phyloP scores from a whole-genome alignment of 2,888 invertebrate species.

The Trichacis sp. region DNA sequence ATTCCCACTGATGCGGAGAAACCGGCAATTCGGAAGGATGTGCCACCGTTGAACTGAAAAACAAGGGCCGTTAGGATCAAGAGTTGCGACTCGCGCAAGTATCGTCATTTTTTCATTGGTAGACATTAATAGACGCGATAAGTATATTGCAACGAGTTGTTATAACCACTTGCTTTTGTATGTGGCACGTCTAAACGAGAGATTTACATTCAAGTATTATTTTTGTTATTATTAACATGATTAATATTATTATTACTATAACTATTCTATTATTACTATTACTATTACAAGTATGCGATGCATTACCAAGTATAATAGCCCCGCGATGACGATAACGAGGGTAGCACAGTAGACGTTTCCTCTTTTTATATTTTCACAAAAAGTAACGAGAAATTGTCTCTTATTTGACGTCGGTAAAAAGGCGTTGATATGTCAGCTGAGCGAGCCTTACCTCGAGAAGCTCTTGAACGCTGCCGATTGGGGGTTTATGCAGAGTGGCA shows the following conservation, averaged over 20 bases:
- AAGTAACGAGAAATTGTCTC: slow-evolving; percentile 33
- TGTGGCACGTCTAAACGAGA: too few relatives aligned
- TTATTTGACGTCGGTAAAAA: slow-evolving; percentile 27
- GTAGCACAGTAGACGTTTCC: slow-evolving; percentile 25
- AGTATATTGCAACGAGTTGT: too few relatives aligned
- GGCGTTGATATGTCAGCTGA: slow-evolving; percentile 31
- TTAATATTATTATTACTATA: too few relatives aligned
- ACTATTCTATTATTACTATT: too few relatives aligned
- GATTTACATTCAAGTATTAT: too few relatives aligned
- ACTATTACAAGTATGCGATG: too few relatives aligned
- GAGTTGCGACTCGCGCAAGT: too few relatives aligned
- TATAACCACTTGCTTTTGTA: too few relatives aligned
- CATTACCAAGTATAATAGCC: slow-evolving; percentile 12
- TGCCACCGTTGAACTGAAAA: slow-evolving; percentile 94
- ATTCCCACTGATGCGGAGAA: slow-evolving; percentile 98
- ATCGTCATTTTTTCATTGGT: too few relatives aligned
- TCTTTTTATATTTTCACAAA: slow-evolving; percentile 25
- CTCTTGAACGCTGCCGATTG: slow-evolving; percentile 99
- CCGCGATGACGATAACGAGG: too few relatives aligned
- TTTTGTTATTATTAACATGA: too few relatives aligned
- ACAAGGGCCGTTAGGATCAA: too few relatives aligned
- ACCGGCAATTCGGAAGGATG: slow-evolving; percentile 98
- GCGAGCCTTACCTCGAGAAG: slow-evolving; percentile 94
- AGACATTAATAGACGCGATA: not conserved
- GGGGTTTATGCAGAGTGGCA: slow-evolving; percentile 99